Conservation (phyloP, 2,797 vertebrate species). For the Pipistrellus pygmaeus region DNA sequence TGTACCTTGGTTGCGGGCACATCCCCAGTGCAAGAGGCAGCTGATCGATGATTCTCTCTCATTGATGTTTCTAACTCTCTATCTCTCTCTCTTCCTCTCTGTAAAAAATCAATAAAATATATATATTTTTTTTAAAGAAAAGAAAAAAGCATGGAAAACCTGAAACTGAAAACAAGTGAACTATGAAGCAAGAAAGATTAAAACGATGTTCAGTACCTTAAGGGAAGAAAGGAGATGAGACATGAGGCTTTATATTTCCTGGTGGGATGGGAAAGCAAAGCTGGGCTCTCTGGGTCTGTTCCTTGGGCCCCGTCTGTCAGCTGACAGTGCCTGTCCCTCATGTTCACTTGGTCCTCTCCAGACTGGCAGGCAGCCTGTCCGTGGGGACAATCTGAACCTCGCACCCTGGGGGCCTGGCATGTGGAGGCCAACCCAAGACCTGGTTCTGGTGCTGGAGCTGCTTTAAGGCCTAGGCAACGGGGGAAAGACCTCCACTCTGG, state of each 20-base stretch:
- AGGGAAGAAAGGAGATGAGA: neutral
- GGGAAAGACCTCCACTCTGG: neutral
- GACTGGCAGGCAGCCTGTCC: neutral
- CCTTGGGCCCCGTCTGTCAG: accelerated
- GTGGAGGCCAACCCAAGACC: neutral
- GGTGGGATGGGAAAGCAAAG: neutral
- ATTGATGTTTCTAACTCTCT: no score
- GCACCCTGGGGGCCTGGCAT: neutral
- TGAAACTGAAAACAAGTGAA: neutral
- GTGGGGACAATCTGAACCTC: neutral
- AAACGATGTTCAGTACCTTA: neutral
- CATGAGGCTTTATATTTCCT: neutral
- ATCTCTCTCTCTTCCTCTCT: no score
- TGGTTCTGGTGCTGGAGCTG: neutral
- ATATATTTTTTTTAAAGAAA: no score
- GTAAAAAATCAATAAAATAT: no score
- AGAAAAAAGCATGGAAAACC: neutral
- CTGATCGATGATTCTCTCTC: no score
- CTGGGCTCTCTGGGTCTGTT: no score
- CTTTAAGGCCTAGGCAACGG: neutral
- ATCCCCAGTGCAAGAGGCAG: no score
- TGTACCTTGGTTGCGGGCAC: no score
- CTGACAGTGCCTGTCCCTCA: neutral
- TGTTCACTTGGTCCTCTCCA: neutral
- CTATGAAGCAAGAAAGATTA: neutral